Evolutionary conservation across 1,140 invertebrate genomes (phyloP), one percentile per base, ranked within the genome.

Genomic region (Aphis gossypii): DNA sequence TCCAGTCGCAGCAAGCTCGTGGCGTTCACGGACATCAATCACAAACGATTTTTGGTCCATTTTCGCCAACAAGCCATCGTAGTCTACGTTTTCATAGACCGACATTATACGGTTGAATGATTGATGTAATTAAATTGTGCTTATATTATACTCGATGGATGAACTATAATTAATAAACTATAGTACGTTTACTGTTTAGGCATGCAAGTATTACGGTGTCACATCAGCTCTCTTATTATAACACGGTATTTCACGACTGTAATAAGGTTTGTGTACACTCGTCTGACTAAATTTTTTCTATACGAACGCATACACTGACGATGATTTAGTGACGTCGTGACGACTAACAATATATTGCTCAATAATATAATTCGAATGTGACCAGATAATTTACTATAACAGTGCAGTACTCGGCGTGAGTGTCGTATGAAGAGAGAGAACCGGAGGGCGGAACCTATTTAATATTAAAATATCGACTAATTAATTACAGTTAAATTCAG

Each of bases 1-100:
- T 30, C 94, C 94, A 38, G 94, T 94, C 11, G 94, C 93, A n/a
- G 90, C 90, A 30, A 94, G 60, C 51, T 94, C 94, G 6, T 87
- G 41, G 25, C 54, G n/a, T 82, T 94, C 94, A 83, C 94, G 94
- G 30, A 94, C 94, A 93, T 94, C 94, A 90, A 94, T 94, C 23
- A 94, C 83, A 23, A 48, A 3, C 4, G 93, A 56, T 88, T 93
- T 88, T 44, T 2, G 38, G 20, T 41, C 38, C 23, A 90, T 90
- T 44, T 60, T 90, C 8, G 14, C 38, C 25, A 68, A 20, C 8
- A 90, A 44, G 30, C 89, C 56, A 30, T 90, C 56, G 18, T 68
- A 90, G 30, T 68, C 56, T 38, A 90, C 89, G 25, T 90, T 44
- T n/a, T 68, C 54, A 38, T 90, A 90, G 0, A 41, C 54, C 38